These are phyloP conservation scores for Triops longicaudatus DNA, from an alignment of 1,140 invertebrate species.

Conservation along the genomic window DNA sequence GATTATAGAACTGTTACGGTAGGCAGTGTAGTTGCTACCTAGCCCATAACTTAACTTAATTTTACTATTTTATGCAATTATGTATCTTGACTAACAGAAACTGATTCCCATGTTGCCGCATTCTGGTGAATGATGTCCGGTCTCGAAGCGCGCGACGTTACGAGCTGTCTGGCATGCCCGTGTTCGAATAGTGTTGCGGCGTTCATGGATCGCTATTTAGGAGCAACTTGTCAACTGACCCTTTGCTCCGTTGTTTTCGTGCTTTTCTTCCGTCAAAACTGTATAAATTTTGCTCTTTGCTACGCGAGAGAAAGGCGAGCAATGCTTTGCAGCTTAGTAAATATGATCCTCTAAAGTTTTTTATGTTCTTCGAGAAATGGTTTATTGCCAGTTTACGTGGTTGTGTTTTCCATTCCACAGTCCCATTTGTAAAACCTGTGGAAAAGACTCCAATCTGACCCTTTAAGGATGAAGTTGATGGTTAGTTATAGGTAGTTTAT, in stretches of 20 bases:
- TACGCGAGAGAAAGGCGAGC: not conserved
- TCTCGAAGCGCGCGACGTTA: too few relatives aligned
- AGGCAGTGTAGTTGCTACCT: too few relatives aligned
- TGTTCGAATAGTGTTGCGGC: not conserved
- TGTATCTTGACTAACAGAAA: too few relatives aligned
- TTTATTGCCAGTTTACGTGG: conserved; percentile 10
- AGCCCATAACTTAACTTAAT: too few relatives aligned
- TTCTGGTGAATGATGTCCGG: too few relatives aligned
- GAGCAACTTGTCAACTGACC: not conserved
- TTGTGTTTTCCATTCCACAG: not conserved
- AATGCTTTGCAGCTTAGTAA: not conserved
- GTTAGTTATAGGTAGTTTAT: conserved; percentile 8
- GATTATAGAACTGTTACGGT: too few relatives aligned
- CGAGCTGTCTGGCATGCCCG: too few relatives aligned
- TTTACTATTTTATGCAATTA: too few relatives aligned
- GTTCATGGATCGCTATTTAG: not conserved
- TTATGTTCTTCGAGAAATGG: not conserved
- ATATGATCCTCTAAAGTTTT: not conserved
- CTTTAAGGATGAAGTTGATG: not conserved
- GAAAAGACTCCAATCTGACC: conserved; percentile 1
- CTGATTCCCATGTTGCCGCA: too few relatives aligned
- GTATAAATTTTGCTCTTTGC: not conserved
- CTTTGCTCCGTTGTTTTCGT: conserved; percentile 11
- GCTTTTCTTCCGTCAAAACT: not conserved
- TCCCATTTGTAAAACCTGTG: not conserved